Evolutionary conservation across 2,888 invertebrate species (phyloP), one percentile per base, ranked within the genome.

Genomic region (Erpobdella octoculata): DNA sequence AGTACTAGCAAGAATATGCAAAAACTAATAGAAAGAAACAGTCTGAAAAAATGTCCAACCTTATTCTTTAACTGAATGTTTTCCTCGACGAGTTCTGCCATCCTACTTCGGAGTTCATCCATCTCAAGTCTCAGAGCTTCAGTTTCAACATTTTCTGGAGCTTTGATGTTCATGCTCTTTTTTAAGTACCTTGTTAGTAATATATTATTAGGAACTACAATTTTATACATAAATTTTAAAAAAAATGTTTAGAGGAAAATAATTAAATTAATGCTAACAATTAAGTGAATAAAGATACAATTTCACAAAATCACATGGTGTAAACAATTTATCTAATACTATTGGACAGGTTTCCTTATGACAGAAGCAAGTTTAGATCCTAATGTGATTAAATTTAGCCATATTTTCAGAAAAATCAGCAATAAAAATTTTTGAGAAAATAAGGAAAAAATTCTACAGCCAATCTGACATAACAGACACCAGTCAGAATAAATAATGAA

Each of bases 111-210:
- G 36, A 83, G 78, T 76, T 82, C 82, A 62, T 80, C 78, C 18
- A 83, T 80, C 75, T 83, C 82, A 31, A 81, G 76, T 76, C 82
- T 82, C 48, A 83, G 74, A 12, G 81, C 80, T 74, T 83, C 83
- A 0, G 81, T 80, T 77, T 83, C 83, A n/a, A 82, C 81, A 59
- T 80, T 79, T 72, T 83, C 82, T 59, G 83, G 82, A 12, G 81
- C 81, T 31, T 78, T 77, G 5, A 79, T 80, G 38, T 82, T 82
- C 36, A 83, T 72, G 74, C 82, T 81, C 71, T 81, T 80, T 67
- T 79, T 79, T 71, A 83, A 73, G 75, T 82, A 83, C 73, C 82
- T 82, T 67, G 25, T 46, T 4, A 46, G 0, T 8, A 6, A 58
- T n/a, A n/a, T n/a, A n/a, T n/a, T n/a, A n/a, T n/a, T n/a, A n/a